Conservation (phyloP, 1,140 invertebrate genomes). For the Apis dorsata region DNA sequence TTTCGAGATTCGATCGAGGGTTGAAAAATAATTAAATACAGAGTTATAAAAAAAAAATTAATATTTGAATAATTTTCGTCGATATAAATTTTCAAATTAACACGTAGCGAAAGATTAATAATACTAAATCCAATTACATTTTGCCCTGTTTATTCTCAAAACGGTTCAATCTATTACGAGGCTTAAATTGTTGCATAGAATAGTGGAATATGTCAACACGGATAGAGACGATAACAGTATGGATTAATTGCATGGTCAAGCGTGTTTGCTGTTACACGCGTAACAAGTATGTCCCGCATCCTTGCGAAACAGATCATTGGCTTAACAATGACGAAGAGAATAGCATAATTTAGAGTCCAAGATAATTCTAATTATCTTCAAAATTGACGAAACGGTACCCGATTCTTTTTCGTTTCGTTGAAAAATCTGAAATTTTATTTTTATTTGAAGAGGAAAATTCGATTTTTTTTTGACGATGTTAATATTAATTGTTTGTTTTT, state of each 20-base stretch:
- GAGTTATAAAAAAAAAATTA: neutral
- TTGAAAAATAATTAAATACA: neutral
- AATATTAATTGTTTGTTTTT: neutral
- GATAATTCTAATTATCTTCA: neutral
- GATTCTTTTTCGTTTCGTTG: too few relatives aligned
- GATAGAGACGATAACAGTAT: slow-evolving; percentile 42
- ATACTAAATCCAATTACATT: neutral
- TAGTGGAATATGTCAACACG: slow-evolving; percentile 21
- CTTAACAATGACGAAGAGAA: slow-evolving; percentile 10
- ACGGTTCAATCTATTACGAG: slow-evolving; percentile 8
- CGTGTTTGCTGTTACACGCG: slow-evolving; percentile 36
- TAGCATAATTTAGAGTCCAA: slow-evolving; percentile 21
- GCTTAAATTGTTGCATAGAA: slow-evolving; percentile 21
- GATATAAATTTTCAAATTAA: too few relatives aligned
- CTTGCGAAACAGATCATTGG: slow-evolving; percentile 27
- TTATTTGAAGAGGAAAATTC: neutral
- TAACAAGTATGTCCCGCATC: slow-evolving; percentile 32
- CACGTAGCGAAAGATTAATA: too few relatives aligned
- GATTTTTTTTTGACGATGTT: neutral
- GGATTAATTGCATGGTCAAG: slow-evolving; percentile 43
- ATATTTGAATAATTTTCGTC: too few relatives aligned
- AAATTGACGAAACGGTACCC: neutral
- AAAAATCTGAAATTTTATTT: too few relatives aligned
- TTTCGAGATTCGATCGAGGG: too few relatives aligned
- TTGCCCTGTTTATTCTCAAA: neutral